Evolutionary conservation across 1,140 invertebrate genomes (phyloP), one percentile per base, ranked within the genome.

Genomic region (Brachionus paranguensis): DNA sequence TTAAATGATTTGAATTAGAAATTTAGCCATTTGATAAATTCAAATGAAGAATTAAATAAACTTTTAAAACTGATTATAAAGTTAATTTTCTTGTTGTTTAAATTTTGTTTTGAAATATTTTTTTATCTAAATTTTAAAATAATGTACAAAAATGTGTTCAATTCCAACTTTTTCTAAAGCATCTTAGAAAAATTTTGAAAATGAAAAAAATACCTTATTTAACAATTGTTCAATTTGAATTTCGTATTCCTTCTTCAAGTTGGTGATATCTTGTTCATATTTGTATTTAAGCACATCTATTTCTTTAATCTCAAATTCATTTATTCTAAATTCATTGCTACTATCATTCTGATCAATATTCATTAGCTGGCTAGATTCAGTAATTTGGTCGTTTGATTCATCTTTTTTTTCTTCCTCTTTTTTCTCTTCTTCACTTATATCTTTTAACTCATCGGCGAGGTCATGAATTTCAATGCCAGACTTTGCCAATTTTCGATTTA

Each of bases 271-370:
- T 68, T 81, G 53, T 17, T 81, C 78, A 45, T 45, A 45, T 47
- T 81, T 81, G 27, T 81, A 81, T 20, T 64, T 81, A 1, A 81
- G 43, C 11, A 81, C 78, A 45, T 81, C 78, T 37, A 81, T 81
- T 60, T 81, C 78, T 43, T 68, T 81, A 5, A 81, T 60, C 27
- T 81, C 53, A 60, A 81, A 45, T 43, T 81, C 53, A n/a, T 41
- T 64, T 10, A 37, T 14, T 68, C 41, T 47, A 64, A 45, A 64
- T 20, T 81, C 50, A 64, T 3, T 14, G 11, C 29, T 45, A 20
- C 24, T 68, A 1, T 64, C 64, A 29, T 64, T 81, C 14, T 79
- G 78, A n/a, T 60, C 60, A 3, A 11, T 65, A 55, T 24, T 55
- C 14, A 50, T 45, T 14, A 37, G 24, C 8, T 81, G 27, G 7